phyloP scores from a whole-genome alignment of 92 coral and sea anemone species.

The Muricea muricata region DNA sequence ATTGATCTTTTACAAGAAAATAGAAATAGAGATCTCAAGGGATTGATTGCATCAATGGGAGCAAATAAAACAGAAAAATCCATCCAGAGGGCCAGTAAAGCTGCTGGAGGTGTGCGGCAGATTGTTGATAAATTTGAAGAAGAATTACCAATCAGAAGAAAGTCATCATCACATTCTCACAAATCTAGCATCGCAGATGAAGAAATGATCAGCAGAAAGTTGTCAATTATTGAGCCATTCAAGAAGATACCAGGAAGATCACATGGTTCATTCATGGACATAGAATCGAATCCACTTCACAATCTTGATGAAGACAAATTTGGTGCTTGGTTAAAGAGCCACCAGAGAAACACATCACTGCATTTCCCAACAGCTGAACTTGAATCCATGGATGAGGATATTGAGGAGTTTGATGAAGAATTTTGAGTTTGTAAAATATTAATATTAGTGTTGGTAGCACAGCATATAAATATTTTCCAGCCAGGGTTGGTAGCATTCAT shows the following conservation, averaged over 20 bases:
- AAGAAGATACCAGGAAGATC: background rate
- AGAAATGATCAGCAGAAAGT: background rate
- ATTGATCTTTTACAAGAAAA: conserved; percentile 37
- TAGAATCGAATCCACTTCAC: background rate
- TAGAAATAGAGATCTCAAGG: conserved; percentile 19
- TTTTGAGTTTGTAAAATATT: too few relatives aligned
- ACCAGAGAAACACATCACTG: background rate
- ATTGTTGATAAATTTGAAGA: conserved; percentile 28
- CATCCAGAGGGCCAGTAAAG: background rate
- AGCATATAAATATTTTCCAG: too few relatives aligned
- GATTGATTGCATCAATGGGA: conserved; percentile 24
- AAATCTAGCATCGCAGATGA: too few relatives aligned
- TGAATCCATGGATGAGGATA: background rate
- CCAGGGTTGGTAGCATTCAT: too few relatives aligned
- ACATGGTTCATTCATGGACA: background rate
- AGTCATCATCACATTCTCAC: conserved; percentile 4
- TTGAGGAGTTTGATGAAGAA: background rate
- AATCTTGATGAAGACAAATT: background rate
- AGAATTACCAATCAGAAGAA: background rate
- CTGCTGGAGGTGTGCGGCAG: background rate
- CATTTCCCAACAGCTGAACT: background rate
- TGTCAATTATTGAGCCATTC: background rate
- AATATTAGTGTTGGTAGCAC: too few relatives aligned
- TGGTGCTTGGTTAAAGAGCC: background rate
- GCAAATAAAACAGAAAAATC: conserved; percentile 29